Evolutionary conservation across 2,888 invertebrate genomes (phyloP).

Genomic region (Parapristionchus giblindavisi): DNA sequence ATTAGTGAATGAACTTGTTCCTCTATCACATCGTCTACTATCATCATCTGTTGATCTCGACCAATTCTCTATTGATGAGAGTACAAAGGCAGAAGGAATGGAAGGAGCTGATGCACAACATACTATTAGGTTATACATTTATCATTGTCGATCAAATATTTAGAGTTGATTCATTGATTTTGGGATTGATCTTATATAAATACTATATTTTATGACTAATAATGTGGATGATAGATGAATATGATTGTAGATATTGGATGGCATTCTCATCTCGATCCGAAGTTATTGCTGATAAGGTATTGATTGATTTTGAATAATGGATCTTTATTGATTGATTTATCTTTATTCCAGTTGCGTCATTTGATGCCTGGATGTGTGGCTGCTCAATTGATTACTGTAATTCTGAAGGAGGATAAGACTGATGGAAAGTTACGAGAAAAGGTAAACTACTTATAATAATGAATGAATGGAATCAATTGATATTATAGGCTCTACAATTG

Average conservation of each 20-base stretch:
- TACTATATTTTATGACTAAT: no score
- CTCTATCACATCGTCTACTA: slow-evolving; percentile 56
- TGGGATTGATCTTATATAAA: no score
- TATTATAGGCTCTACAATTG: slow-evolving; percentile 82
- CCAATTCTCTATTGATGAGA: slow-evolving; percentile 55
- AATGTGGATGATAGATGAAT: neutral
- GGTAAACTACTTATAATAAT: slow-evolving; percentile 71
- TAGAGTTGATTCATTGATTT: no score
- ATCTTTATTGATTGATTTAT: neutral
- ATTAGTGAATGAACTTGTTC: slow-evolving; percentile 50
- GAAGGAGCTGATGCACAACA: slow-evolving; percentile 39
- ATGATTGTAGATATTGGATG: slow-evolving; percentile 50
- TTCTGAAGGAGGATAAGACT: slow-evolving; percentile 75
- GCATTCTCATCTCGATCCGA: slow-evolving; percentile 57
- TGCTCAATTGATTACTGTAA: slow-evolving; percentile 80
- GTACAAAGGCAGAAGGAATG: slow-evolving; percentile 45
- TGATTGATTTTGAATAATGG: no score
- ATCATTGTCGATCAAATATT: no score
- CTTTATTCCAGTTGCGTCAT: slow-evolving; percentile 67
- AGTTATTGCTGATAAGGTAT: slow-evolving; percentile 59
- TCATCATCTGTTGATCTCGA: slow-evolving; percentile 55
- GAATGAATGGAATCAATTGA: neutral
- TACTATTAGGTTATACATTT: slow-evolving; percentile 28
- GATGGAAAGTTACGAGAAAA: slow-evolving; percentile 73
- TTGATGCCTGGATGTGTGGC: slow-evolving; percentile 83